Base-by-base conservation (phyloP, 2,113 vertebrate genomes). In the Catagonus wagneri region DNA sequence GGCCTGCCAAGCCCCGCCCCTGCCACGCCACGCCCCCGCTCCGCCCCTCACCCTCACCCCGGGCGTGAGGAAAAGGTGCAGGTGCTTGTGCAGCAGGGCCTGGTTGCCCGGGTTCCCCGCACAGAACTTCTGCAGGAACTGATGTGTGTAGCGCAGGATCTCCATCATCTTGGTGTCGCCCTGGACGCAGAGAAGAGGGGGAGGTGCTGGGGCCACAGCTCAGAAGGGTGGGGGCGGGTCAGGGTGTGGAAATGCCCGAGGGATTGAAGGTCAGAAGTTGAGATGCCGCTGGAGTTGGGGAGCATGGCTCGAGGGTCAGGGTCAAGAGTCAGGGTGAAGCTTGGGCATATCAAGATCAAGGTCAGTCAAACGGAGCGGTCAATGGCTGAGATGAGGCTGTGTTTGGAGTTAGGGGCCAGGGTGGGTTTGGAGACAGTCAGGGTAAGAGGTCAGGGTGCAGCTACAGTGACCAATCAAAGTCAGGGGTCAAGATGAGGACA, bases 41-140 rank as follows among this genome's bases (percentile, higher is more conserved):
- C n/a, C 44, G 3, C 69, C 3, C 63, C 8, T 0, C 0, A 0
- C 36, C 89, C 99, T 98, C 98, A 99, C 99, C 98, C 99, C 99
- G 0, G 99, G 99, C 29, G 99, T 99, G 91, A 99, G 99, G 98
- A 99, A 99, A 84, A 99, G 99, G 96, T 98, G 99, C 94, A 99
- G 98, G 96, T 99, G 99, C 95, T 99, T 99, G 97, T 99, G 99
- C 85, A 99, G 98, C 90, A 99, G 98, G 58, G 98, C 95, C 97
- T 99, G 99, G 98, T 99, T 99, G 98, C 99, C 99, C 39, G 99
- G 99, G 97, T 99, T 99, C 87, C 99, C 99, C 3, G 98, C 99
- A 12, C 99, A 99, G 98, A 99, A 99, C 98, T 99, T 99, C 98
- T 99, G 99, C 90, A 99, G 99, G 98, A 99, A 99, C 97, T 99